Base-by-base conservation (phyloP, 2,113 vertebrate genomes). In the Mirounga angustirostris region DNA sequence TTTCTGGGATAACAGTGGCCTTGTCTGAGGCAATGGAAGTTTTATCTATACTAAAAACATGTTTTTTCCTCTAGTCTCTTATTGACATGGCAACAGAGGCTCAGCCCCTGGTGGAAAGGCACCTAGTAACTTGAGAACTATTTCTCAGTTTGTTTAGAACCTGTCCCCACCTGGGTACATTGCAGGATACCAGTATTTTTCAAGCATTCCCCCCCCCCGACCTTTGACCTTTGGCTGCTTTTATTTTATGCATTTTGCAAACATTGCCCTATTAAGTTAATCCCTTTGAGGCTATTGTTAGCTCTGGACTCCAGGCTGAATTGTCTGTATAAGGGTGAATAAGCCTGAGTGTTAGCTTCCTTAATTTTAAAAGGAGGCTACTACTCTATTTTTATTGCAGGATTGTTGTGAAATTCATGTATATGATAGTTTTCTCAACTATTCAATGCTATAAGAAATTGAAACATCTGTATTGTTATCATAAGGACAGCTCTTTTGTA, bases 231-330 rank as follows among this genome's bases (percentile, higher is more conserved):
- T 96, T 83, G 43, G 18, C 65, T 94, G 36, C 30, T 54, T 94
- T 95, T 95, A 63, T 50, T 95, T 94, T 50, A 81, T 96, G 40
- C 2, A 8, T 76, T 94, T 93, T 92, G 40, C 11, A 95, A 73
- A 74, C 7, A 52, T 73, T 95, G 61, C 36, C 67, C 54, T 96
- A 93, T 96, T 86, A 88, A 76, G 43, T 86, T 78, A 83, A 91
- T 94, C n/a, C 15, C 87, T 96, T 95, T 89, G 89, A 97, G 58
- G 95, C 79, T 96, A n/a, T 95, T 95, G 59, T 91, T 97, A 93
- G 58, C 85, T 88, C 12, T 93, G 43, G 74, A 89, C 59, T 96
- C 26, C 43, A 88, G 71, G 30, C 54, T 88, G 40, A 80, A 54
- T 80, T 96, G 73, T 14, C 65, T 89, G 4, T 88, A 54, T 90